phyloP scores from a whole-genome alignment of 2,113 vertebrate genomes.

The Etheostoma cragini region DNA sequence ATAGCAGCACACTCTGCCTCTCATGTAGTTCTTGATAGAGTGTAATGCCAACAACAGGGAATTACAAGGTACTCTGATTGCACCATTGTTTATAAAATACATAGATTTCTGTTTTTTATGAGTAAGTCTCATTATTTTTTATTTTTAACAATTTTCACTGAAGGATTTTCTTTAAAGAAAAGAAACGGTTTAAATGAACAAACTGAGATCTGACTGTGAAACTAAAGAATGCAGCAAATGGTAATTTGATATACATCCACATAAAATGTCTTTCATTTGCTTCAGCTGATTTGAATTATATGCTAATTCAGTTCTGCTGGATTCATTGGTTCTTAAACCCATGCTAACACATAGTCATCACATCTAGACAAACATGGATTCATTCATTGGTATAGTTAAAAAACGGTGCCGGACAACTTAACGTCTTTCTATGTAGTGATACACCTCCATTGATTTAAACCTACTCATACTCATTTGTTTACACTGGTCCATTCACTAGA shows the following conservation, averaged over 20 bases:
- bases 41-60: neutral
- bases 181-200: neutral
- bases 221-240: neutral
- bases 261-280: neutral
- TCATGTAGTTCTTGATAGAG: slow-evolving; percentile 6
- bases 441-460: neutral
- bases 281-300: neutral
- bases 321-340: neutral
- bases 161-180: neutral
- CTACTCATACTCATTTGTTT: neutral
- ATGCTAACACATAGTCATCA: neutral
- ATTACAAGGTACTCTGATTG: neutral
- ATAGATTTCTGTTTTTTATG: neutral
- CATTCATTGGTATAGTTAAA: neutral
- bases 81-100: neutral
- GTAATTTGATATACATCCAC: no score
- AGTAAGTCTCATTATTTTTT: neutral
- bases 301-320: neutral
- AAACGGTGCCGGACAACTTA: neutral
- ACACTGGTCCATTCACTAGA: neutral
- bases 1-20: neutral
- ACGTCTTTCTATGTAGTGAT: neutral
- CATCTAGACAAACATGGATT: neutral
- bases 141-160: neutral
- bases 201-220: neutral